Evolutionary conservation across 2,797 vertebrate genomes (phyloP).

Genomic region (Apodemus agrarius): DNA sequence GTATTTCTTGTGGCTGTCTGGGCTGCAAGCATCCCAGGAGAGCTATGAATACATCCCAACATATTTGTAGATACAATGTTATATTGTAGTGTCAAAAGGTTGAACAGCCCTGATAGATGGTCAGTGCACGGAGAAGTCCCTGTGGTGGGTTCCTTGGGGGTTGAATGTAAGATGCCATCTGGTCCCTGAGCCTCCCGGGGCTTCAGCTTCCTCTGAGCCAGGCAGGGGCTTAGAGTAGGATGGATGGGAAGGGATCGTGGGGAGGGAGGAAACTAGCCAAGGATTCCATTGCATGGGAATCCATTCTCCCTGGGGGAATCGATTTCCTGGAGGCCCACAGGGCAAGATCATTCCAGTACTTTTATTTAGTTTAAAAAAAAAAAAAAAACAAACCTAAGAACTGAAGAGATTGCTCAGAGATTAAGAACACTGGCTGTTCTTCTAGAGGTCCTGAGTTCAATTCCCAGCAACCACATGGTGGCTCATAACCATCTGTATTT

Average conservation of each 20-base stretch:
- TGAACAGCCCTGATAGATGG: neutral
- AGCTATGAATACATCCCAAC: neutral
- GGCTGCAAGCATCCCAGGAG: neutral
- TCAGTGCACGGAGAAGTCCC: neutral
- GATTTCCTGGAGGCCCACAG: neutral
- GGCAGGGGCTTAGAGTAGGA: neutral
- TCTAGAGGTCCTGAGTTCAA: neutral
- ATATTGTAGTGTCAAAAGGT: slow-evolving; percentile 1
- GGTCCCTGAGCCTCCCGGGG: neutral
- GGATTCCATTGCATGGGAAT: neutral
- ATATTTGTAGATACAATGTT: neutral
- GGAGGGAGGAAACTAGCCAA: neutral
- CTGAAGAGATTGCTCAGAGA: neutral
- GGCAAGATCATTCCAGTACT: neutral
- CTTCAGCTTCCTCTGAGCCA: neutral
- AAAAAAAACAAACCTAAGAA: neutral
- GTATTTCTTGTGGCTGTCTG: neutral
- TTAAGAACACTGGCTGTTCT: neutral
- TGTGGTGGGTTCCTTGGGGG: neutral
- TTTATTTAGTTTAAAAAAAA: neutral
- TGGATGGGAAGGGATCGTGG: neutral
- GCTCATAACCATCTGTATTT: neutral
- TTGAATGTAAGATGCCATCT: neutral
- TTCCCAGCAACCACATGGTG: neutral
- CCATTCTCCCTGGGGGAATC: neutral